Base-by-base conservation (phyloP, 2,797 vertebrate genomes). In the Lerista edwardsae region DNA sequence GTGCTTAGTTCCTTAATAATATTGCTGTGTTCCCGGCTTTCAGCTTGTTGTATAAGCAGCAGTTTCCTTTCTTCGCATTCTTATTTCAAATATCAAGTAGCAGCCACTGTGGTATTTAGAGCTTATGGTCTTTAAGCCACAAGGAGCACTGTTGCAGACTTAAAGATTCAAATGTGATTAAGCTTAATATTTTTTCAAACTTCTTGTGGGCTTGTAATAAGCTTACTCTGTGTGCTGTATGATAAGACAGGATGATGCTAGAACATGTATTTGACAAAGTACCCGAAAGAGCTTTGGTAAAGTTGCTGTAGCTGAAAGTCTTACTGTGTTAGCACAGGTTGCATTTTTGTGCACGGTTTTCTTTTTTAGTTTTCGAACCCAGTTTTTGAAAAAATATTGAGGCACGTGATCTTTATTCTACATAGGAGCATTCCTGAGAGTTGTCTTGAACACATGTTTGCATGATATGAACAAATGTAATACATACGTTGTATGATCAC, bases 111-210 rank as follows among this genome's bases (percentile, higher is more conserved):
- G 74, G 72, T 90, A 86, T 94, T 95, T 91, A 89, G 90, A 88
- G 76, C 88, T 90, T 87, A 88, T 75, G 73, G 41, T 77, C 88
- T 93, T 92, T 93, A 95, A 93, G 87, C 87, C 41, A 57, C 57
- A 41, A 91, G 83, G 31, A 91, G 81, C 57, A 84, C 62, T 82
- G 61, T 83, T 90, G 75, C 84, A 91, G 85, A 89, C 88, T 91
- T 93, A 90, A 91, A 91, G 87, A 87, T 93, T 92, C 88, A 93
- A 91, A 92, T 91, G 88, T 84, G 91, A 91, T 90, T 87, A 89
- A 84, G 79, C 76, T 85, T 94, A 91, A 78, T 88, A 36, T 86
- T 88, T 93, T 73, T 23, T 84, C 61, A 68, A 91, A 94, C 51
- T 91, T 92, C 84, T 90, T 93, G 55, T 94, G 88, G 89, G 61